Evolutionary conservation across 2,797 vertebrate species (phyloP), one percentile per base, ranked within the genome.

Genomic region (Enteromius mattozi): DNA sequence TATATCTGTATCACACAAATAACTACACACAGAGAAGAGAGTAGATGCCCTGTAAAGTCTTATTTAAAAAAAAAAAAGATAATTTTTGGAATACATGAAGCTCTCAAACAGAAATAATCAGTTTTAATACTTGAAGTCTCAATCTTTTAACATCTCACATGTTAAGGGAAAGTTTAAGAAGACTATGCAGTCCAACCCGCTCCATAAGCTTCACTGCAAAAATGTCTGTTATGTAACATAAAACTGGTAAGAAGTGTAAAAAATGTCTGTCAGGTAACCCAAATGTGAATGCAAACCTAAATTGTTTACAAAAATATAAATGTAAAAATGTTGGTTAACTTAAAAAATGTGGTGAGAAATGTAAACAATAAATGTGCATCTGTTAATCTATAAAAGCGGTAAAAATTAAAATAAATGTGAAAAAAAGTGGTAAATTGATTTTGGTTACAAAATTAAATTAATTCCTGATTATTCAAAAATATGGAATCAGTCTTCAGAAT

Each of bases 181-280:
- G 54, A 65, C 63, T 33, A 65, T 33, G 63, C 14, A 65, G 7
- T n/a, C 54, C 75, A 77, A 12, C 13, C 54, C 40, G 75, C n/a
- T 14, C 13, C 14, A 24, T n/a, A 19, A 1, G 35, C 35, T 27
- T 27, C 49, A 75, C 30, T n/a, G 19, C 19, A 75, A 6, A 59
- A 40, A 56, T 59, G n/a, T 40, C 6, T 61, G 35, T 42, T 30
- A 63, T 30, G 13, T 16, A 40, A 40, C 21, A 13, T 5, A 59
- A 77, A 75, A 59, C 49, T 51, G 45, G 14, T 33, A 74, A 74
- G 13, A 74, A 24, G 40, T 40, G 33, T 40, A 17, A 77, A 42
- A 59, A 47, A 16, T 24, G 49, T 74, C n/a, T 3, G 8, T 24
- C 21, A 24, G 6, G 6, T 10, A 59, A 59, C 21, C 3, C 8